Base-by-base conservation (phyloP, 2,888 invertebrate species). In the Agrotis ipsilon region DNA sequence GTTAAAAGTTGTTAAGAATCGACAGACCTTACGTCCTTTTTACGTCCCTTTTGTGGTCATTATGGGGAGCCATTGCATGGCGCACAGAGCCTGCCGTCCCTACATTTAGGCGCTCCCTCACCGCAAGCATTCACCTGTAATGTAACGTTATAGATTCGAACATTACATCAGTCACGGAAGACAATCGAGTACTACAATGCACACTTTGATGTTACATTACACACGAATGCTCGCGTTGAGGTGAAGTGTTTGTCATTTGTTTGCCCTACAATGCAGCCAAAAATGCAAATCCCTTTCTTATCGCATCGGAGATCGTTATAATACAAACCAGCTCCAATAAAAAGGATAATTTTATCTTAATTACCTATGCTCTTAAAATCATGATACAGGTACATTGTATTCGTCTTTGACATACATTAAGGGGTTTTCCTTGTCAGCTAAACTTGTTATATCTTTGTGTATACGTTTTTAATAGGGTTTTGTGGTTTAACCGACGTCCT, bases 351-450 rank as follows among this genome's bases (percentile, higher is more conserved):
- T 46, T n/a, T 11, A n/a, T 54, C 18, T 7, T 27, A 19, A 61
- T 55, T 48, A 69, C n/a, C n/a, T n/a, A n/a, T 43, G 13, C 46
- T 27, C 27, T 43, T 19, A 21, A 68, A 48, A 32, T 19, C 24
- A 19, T 49, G 32, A 27, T 59, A 11, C 55, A 62, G 52, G 51
- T 48, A 62, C 43, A 43, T 18, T 45, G 57, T 24, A 51, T 46
- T 67, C 27, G 77, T 63, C 65, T 77, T 81, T 79, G 79, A 72
- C 78, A 72, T 48, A 81, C 62, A 32, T 68, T 9, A 51, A 3
- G 3, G 14, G 9, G 54, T 68, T 78, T 71, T 78, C 78, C 78
- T 81, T 14, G 18, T 64, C 9, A 24, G 43, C 24, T 21, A 54
- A 80, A 67, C 58, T 65, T 18, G 64, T 59, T 49, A 3, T 24